Evolutionary conservation across 1,140 invertebrate genomes (phyloP).

Genomic region (Rhyacophila brunnea): DNA sequence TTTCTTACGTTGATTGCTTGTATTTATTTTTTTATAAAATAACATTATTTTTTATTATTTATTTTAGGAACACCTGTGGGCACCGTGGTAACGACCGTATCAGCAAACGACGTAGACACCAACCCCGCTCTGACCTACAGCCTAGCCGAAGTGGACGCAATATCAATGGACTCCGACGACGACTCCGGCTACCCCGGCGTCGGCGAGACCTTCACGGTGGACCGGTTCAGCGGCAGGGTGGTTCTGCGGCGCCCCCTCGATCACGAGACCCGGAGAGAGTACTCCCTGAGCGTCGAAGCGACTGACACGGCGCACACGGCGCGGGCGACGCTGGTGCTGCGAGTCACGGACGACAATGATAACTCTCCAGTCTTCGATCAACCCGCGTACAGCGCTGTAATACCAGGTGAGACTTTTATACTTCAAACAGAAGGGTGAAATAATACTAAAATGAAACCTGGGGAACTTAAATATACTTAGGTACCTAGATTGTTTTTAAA

Average conservation of each 20-base stretch:
- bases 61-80: slow-evolving; percentile 78
- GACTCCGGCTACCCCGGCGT: slow-evolving; percentile 39
- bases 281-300: slow-evolving; percentile 73
- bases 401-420: slow-evolving; percentile 61
- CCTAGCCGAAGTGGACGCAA: slow-evolving; percentile 36
- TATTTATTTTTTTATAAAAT: no score
- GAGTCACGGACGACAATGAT: slow-evolving; percentile 89
- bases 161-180: slow-evolving; percentile 39
- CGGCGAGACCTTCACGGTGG: slow-evolving; percentile 71
- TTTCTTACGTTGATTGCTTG: no score
- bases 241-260: slow-evolving; percentile 73
- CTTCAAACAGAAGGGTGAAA: no score
- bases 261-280: slow-evolving; percentile 71
- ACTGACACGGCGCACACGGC: slow-evolving; percentile 84
- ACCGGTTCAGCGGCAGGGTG: slow-evolving; percentile 86
- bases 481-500: no score
- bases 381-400: slow-evolving; percentile 73
- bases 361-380: slow-evolving; percentile 83
- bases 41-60: no score
- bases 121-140: slow-evolving; percentile 87
- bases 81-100: slow-evolving; percentile 83
- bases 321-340: slow-evolving; percentile 75
- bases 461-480: no score
- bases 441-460: no score
- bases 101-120: slow-evolving; percentile 95